phyloP scores from a whole-genome alignment of 2,797 vertebrate genomes.

The Okamejei kenojei region DNA sequence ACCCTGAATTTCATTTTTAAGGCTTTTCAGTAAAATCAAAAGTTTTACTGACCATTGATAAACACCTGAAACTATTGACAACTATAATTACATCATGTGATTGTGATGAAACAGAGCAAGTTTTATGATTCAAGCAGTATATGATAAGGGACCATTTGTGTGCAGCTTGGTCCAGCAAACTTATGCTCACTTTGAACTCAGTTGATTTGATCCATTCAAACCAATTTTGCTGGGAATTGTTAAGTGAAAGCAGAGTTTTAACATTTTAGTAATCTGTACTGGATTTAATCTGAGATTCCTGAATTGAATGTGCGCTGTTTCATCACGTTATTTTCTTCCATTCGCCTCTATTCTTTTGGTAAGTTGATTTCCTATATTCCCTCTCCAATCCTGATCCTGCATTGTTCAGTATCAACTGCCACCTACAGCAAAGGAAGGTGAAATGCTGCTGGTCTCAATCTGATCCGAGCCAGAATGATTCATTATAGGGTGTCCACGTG shows the following conservation, averaged over 20 bases:
- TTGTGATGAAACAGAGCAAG: not conserved
- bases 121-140: conserved; percentile 16
- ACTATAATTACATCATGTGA: conserved; percentile 4
- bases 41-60: not conserved
- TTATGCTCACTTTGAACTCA: not conserved
- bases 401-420: not conserved
- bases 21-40: not conserved
- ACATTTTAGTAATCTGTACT: not conserved
- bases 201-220: not conserved
- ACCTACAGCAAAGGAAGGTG: not conserved
- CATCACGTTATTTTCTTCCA: not conserved
- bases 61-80: not conserved
- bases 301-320: not conserved
- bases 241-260: not conserved
- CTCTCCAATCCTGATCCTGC: not conserved
- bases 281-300: not conserved
- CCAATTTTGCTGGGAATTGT: not conserved
- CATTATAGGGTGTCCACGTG: not conserved
- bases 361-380: not conserved
- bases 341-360: not conserved
- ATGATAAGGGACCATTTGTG: not conserved
- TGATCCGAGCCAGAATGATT: not conserved
- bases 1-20: not conserved
- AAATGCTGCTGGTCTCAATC: not conserved
- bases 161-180: not conserved